Evolutionary conservation across 2,113 vertebrate species (phyloP), one percentile per base, ranked within the genome.

Genomic region (Casuarius casuarius): DNA sequence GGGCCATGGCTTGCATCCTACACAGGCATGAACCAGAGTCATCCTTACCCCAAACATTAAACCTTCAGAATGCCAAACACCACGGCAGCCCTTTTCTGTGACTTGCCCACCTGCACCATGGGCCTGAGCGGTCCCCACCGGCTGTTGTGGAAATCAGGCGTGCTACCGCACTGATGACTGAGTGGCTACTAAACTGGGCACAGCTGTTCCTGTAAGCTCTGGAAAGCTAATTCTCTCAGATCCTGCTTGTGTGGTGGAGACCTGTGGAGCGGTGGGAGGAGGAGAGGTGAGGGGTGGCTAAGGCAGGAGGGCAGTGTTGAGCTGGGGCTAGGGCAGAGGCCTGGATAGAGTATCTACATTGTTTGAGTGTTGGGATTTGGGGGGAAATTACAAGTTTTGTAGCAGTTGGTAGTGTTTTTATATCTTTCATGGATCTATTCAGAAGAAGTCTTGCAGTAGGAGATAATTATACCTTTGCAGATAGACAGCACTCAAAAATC

Each of bases 181-280:
- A 18, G 46, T 8, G 46, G 18, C 46, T 19, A 9, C 44, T 48
- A 48, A 48, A 48, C 46, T 12, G 12, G 31, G 31, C 7, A 10
- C 10, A 19, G 29, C 13, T 9, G 56, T 19, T 59, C 56, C 56
- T 33, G 56, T 59, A 21, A 59, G 56, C 31, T 7, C 22, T 44
- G 48, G 73, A 73, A 54, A 89, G 61, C 5, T 44, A 0, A 29
- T 9, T 18, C 44, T 5, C 0, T 0, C 4, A 11, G 12, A 49
- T 13, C 7, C 5, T 1, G 0, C 7, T 0, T 7, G 17, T 4
- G 17, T 15, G 31, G 14, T 23, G 4, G n/a, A 3, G 56, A 2
- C 19, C 6, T 4, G 3, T 1, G 11, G 84, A 52, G 42, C 33
- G 0, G 65, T 26, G 0, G 54, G 19, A 0, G 0, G 20, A 14